Percentiles rank a stretch among this genome's conserved stretches.
Evolutionary conservation across 2,888 invertebrate species (phyloP).

Genomic region (Eupeodes luniger): DNA sequence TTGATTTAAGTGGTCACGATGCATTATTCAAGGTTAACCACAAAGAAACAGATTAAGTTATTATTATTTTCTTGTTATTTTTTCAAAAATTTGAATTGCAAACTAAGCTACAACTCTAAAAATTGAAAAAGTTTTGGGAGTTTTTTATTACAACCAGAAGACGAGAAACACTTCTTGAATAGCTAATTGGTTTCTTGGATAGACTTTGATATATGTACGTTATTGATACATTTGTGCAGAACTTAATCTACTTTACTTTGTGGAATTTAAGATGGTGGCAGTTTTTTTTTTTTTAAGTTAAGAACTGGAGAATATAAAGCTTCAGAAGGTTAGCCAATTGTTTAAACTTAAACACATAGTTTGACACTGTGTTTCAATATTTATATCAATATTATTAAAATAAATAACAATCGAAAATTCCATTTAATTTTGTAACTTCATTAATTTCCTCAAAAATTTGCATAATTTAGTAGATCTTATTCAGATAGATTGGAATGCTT

Average conservation of each 20-base stretch:
- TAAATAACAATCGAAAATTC: too few relatives aligned
- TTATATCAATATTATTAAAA: too few relatives aligned
- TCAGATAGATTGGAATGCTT: too few relatives aligned
- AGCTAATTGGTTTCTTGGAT: conserved; percentile 33
- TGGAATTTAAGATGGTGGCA: too few relatives aligned
- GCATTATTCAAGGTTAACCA: conserved; percentile 25
- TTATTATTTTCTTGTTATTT: not conserved
- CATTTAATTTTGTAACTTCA: too few relatives aligned
- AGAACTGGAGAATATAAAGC: not conserved
- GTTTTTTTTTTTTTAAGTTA: not conserved
- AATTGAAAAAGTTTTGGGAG: not conserved
- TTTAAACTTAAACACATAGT: too few relatives aligned
- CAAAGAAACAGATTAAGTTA: conserved; percentile 10
- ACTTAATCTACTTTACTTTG: conserved; percentile 24
- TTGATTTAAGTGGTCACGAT: conserved; percentile 28
- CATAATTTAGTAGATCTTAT: too few relatives aligned
- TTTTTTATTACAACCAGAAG: conserved; percentile 22
- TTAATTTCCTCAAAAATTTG: too few relatives aligned
- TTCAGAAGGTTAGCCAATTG: too few relatives aligned
- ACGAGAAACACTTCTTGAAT: conserved; percentile 48
- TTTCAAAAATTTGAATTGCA: conserved; percentile 42
- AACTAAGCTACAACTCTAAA: conserved; percentile 16
- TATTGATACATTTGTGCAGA: conserved; percentile 18
- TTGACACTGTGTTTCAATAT: too few relatives aligned
- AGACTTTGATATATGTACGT: not conserved